Evolutionary conservation across 2,888 invertebrate genomes (phyloP), one percentile per base, ranked within the genome.

Genomic region (Calliscelio sp.): DNA sequence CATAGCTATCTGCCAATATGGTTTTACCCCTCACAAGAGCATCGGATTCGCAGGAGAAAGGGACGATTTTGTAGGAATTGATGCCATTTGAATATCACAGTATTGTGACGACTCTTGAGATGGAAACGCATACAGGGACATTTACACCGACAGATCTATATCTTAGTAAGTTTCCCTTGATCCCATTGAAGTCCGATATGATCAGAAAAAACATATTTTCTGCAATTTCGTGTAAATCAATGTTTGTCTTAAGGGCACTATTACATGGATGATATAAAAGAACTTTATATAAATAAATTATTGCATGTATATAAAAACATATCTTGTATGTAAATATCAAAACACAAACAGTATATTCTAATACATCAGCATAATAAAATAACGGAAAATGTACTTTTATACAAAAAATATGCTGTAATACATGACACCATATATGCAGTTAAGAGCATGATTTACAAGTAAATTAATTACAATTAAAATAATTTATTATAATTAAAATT

Each of bases 71-170:
- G 87, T 85, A 91, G 90, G 88, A 92, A 92, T 92, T 91, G 91
- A 92, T 91, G 92, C 89, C 88, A 92, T 92, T 92, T 92, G 92
- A 92, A 92, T 92, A 91, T 91, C 91, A 88, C 87, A 82, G 77
- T 73, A 78, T 81, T 81, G 87, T 87, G 86, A 88, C 85, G 85
- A 88, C 74, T 84, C 86, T 85, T 87, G 86, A 88, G 89, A 89
- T 87, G 86, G 55, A 82, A 86, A 87, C 85, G 84, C 87, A 85
- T 86, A 87, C 86, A 80, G 77, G 84, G 82, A 83, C 86, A 77
- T 87, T 89, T 80, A 88, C 88, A 87, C 85, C 73, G 86, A 82
- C 75, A 86, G 90, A 90, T 90, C 84, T 86, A 84, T 89, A 90
- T 90, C 89, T 84, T 35, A 68, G 49, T n/a, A 59, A 78, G 68